Base-by-base conservation (phyloP, 1,140 invertebrate genomes). In the Drosophila biarmipes region DNA sequence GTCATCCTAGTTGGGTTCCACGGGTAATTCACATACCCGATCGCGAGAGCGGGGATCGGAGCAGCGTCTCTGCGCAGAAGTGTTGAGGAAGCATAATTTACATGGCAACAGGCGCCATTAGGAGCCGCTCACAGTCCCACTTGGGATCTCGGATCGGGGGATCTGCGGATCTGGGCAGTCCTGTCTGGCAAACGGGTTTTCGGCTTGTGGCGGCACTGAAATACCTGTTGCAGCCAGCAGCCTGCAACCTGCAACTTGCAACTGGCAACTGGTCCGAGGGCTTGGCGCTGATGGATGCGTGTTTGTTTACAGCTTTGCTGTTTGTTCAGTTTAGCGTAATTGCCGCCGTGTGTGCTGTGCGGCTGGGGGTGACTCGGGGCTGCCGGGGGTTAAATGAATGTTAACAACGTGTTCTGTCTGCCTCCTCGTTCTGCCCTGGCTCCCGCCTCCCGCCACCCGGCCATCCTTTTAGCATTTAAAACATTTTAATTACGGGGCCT, bases 71-170 rank as follows among this genome's bases (percentile, higher is more conserved):
- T 21, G 38, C 19, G 19, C 46, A 42, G 63, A 87, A 87, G 84
- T 90, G 84, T 89, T 78, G 80, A 80, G 79, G 87, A 90, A 82
- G 79, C 82, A 90, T 90, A 90, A 90, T 90, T 86, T 90, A 90
- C 87, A 90, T 90, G 87, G 82, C 82, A 90, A 90, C 82, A 90
- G 84, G 87, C 87, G 87, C 87, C 87, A 69, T 69, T 69, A 69
- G 63, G 69, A 64, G 52, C 56, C 40, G 53, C 34, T 14, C 34
- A 17, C 27, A 29, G 46, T 51, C 31, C 35, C 63, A 57, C 64
- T 37, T 58, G 63, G 29, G 29, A 38, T 6, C 17, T 12, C 12
- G 10, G 7, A 38, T 49, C 46, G 29, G 11, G 55, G 21, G 8
- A 43, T 17, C 42, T 17, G 11, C 40, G 21, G 8, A 43, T 17